Evolutionary conservation across 2,888 invertebrate genomes (phyloP).

Genomic region (Furcula furcula): DNA sequence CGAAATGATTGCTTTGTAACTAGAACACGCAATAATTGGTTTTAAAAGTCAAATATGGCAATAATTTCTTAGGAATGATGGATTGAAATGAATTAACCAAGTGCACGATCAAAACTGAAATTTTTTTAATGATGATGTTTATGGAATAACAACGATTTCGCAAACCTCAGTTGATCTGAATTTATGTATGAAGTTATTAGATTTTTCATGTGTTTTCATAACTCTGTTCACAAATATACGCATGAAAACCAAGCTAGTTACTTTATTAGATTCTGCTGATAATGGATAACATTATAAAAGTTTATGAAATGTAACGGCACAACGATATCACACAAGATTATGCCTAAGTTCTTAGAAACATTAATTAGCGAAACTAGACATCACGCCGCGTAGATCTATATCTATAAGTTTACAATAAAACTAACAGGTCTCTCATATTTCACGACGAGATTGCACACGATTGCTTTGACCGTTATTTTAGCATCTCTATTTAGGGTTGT

Average conservation of each 20-base stretch:
- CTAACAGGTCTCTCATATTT: conserved; percentile 44
- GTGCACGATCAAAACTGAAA: no score
- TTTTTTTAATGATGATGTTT: no score
- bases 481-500: conserved; percentile 31
- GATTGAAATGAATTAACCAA: no score
- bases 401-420: conserved; percentile 48
- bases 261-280: neutral
- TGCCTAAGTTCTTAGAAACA: conserved; percentile 30
- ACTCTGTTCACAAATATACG: no score
- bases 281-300: neutral
- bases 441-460: conserved; percentile 34
- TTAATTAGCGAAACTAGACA: conserved; percentile 54
- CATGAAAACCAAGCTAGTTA: neutral
- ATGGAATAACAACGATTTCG: no score
- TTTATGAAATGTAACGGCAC: conserved; percentile 12
- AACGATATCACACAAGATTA: conserved; percentile 11
- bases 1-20: conserved; percentile 16
- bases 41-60: no score
- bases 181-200: no score
- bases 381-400: conserved; percentile 47
- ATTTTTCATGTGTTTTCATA: no score
- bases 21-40: conserved; percentile 16
- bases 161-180: no score
- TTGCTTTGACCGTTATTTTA: conserved; percentile 39
- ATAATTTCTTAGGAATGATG: no score